phyloP scores from a whole-genome alignment of 2,888 invertebrate species.

The Subacronicta megacephala region DNA sequence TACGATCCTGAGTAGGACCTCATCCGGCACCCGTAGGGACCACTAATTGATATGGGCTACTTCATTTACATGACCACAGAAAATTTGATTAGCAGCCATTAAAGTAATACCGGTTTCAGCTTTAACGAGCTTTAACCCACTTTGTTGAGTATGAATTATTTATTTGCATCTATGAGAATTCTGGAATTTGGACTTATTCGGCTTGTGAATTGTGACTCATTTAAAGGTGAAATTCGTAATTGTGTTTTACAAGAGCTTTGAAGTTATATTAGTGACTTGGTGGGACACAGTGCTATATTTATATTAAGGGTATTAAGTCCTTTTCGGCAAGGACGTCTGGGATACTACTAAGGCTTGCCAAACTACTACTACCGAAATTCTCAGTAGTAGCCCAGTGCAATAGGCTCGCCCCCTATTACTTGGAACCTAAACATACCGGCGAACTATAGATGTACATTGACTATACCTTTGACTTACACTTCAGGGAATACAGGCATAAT shows the following conservation, averaged over 20 bases:
- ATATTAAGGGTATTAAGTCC: too few relatives aligned
- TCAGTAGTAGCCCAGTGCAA: too few relatives aligned
- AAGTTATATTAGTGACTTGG: too few relatives aligned
- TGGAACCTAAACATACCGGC: too few relatives aligned
- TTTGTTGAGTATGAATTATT: constrained; percentile 36
- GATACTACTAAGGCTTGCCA: too few relatives aligned
- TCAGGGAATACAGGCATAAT: too few relatives aligned
- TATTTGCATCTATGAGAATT: constrained; percentile 7
- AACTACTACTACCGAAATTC: too few relatives aligned
- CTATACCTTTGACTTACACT: too few relatives aligned
- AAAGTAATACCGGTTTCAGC: constrained; percentile 24
- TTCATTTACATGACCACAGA: constrained; percentile 43
- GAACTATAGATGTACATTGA: too few relatives aligned
- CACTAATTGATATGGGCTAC: constrained; percentile 46
- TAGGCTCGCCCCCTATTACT: too few relatives aligned
- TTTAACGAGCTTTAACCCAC: constrained; percentile 8
- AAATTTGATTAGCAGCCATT: constrained; percentile 42
- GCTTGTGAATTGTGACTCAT: not conserved
- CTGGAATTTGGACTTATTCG: constrained; percentile 1
- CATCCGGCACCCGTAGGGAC: constrained; percentile 18
- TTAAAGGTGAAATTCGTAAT: constrained; percentile 11
- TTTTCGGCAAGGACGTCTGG: too few relatives aligned
- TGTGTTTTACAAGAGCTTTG: not conserved
- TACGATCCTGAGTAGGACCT: constrained; percentile 6
- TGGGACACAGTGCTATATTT: too few relatives aligned